Base-by-base conservation (phyloP, 2,888 invertebrate genomes). In the Tachina lurida region DNA sequence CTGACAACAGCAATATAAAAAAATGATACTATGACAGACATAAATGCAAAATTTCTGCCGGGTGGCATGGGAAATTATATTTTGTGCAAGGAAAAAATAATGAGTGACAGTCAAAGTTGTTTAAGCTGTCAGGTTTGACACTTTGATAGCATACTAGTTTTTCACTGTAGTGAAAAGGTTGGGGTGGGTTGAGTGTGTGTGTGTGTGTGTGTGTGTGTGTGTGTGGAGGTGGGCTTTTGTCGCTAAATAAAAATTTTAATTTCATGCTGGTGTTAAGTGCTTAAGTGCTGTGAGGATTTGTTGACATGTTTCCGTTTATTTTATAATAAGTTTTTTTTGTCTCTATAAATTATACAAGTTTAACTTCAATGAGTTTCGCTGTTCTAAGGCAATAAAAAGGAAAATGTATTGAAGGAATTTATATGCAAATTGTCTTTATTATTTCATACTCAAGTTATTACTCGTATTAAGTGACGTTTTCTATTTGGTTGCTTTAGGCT, bases 341-440 rank as follows among this genome's bases (percentile, higher is more conserved):
- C 52, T 54, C 68, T 52, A 86, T 75, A 77, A 84, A 81, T 84
- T 86, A 84, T 56, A 62, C 41, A 49, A 9, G 65, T 86, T 70
- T 41, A 43, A 52, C 15, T 77, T 74, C 31, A 15, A 31, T 17
- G 10, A 39, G 45, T 17, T 19, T 54, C n/a, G 12, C 10, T 9
- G 13, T 17, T n/a, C 12, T 58, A 41, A 5, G 15, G 74, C 56
- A 79, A 63, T 80, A 80, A 80, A 80, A 79, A 10, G 19, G 10
- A 10, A 17, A 62, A 62, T 45, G 39, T 10, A 31, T 39, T 19
- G 39, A 22, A 45, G 47, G 73, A 79, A 65, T 84, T 84, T 78
- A 71, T 85, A 87, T 87, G 88, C 87, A 88, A 88, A 87, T 87
- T 83, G 82, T 74, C 78, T 86, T 49, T 79, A 79, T 79, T 79